Evolutionary conservation across 1,140 invertebrate species (phyloP), one percentile per base, ranked within the genome.

Genomic region (Pachyrhynchus sulphureomaculatus): DNA sequence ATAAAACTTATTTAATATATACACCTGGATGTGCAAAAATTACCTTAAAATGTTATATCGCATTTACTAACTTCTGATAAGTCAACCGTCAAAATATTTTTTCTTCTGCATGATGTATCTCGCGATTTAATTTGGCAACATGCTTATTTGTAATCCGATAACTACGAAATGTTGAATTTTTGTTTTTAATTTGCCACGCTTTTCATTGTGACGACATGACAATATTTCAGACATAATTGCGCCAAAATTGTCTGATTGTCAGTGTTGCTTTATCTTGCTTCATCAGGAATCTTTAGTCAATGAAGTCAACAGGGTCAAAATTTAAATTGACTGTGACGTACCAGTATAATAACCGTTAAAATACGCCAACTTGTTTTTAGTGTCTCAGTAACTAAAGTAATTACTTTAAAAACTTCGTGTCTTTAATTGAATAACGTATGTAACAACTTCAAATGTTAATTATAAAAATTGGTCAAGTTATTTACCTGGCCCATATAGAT

Each of bases 161-260:
- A 6, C 6, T 13, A 4, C 23, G 9, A 6, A 20, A 23, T 21
- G 9, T 45, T 13, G 8, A 23, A 23, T 21, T 18, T 32, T 32
- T 23, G 21, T 23, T 8, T 32, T 44, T 37, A 56, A 56, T 56
- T 56, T 41, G 39, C 23, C 53, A 45, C 36, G 18, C 23, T 41
- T 56, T 51, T 56, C 26, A 56, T 56, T 56, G 53, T 56, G 21
- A 44, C 20, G 36, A 44, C 53, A 34, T 23, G 41, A 44, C 41
- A 29, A 45, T 56, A 56, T 45, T 56, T 56, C 53, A 56, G 53
- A 56, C 41, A 45, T 56, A 56, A 56, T 56, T 56, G 53, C 51
- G 2, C 12, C 51, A 20, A 56, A 56, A 45, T 56, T 39, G 20
- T 39, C 26, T 13, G 39, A 56, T 44, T 44, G 41, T 33, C 39